Evolutionary conservation across 2,888 invertebrate species (phyloP), one percentile per base, ranked within the genome.

Genomic region (Aspidiotus destructor): DNA sequence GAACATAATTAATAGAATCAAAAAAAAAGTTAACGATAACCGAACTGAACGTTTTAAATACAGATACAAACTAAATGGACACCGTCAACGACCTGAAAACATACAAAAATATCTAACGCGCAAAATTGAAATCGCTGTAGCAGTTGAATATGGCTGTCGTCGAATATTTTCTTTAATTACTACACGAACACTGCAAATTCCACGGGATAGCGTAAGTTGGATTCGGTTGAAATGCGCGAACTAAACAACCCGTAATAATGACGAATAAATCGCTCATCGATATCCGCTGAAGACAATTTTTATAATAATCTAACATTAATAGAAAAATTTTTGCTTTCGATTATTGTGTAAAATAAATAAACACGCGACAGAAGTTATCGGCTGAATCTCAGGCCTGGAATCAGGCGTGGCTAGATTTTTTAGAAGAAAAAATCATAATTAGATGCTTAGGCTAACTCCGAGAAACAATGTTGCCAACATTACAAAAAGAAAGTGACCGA

Each of bases 351-450:
- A 48, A 28, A 65, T 65, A 65, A 65, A 65, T 65, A 65, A 65
- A 65, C 64, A 65, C 64, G 64, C 64, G 55, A 65, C 64, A 65
- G 57, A 57, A 65, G 64, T 65, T 65, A 48, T 48, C 48, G 48
- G 48, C 48, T 48, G 48, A 48, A 28, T 28, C 28, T 28, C 28
- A 28, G 28, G 28, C 28, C 28, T 28, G 28, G 28, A 28, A 48
- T 48, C 48, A 48, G 48, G 48, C 48, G 48, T 48, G 48, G 48
- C 48, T 48, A 48, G n/a, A n/a, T 48, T 48, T 48, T 28, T 28
- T 28, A 28, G 28, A 28, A n/a, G 48, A 48, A 48, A n/a, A n/a
- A 48, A 48, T 48, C 48, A 6, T n/a, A 48, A 48, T 11, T n/a
- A 28, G 28, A 5, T 28, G 28, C 28, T 28, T 28, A 28, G 28